Base-by-base conservation (phyloP, 2,113 vertebrate species). In the Pyrgilauda ruficollis region DNA sequence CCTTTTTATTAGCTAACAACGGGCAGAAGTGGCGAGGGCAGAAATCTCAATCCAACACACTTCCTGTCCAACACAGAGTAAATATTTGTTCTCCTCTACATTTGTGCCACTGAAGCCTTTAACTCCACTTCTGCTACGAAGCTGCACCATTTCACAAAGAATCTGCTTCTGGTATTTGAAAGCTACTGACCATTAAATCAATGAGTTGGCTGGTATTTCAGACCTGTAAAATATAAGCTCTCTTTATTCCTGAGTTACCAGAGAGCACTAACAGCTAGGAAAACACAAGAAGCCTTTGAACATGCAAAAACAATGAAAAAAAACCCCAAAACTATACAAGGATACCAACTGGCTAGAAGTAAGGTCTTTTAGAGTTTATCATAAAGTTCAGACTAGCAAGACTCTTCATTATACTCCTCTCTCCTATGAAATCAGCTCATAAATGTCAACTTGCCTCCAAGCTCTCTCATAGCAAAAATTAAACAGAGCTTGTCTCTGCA, bases 31-130 rank as follows among this genome's bases (percentile, higher is more conserved):
- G 8, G 30, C 0, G 0, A 93, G 31, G 73, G 61, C 73, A 86
- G 85, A 84, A 87, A 89, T 77, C 83, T 93, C 67, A 76, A 88
- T 63, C 62, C 67, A 89, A 58, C 1, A 8, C 63, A 68, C 58
- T 94, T 93, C 90, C 88, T 11, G 9, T 78, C 62, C 88, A 84
- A 46, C 28, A 50, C 62, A 72, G 18, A 28, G 66, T 79, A 94
- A 95, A 95, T 94, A 97, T 92, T 96, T 94, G 69, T 43, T 94
- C 88, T 94, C 53, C 44, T 84, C 67, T 43, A 61, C 18, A 28
- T 84, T 56, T 93, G 37, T 46, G 58, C 80, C 69, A 84, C 77
- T 58, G 44, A 46, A 92, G 41, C 46, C 47, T 89, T 90, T 58
- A 69, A 78, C 41, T 90, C 73, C 22, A 33, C 50, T 84, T 75